Base-by-base conservation (phyloP, 2,113 vertebrate species). In the Benitochromis conjunctus region DNA sequence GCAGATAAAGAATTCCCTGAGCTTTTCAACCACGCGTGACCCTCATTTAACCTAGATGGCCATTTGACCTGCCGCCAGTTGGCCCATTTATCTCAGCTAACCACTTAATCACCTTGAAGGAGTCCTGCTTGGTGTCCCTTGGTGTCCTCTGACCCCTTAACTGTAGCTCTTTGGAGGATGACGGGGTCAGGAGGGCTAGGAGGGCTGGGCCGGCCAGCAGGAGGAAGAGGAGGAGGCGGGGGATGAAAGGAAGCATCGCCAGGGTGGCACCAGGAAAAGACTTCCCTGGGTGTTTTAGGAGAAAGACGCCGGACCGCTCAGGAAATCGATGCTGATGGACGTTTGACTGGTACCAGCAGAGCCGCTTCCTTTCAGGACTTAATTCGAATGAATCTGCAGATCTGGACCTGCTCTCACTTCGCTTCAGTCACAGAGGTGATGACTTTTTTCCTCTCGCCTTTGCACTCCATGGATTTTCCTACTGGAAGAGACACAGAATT, bases 71-170 rank as follows among this genome's bases (percentile, higher is more conserved):
- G 14, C 21, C 1, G 3, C 6, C 9, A 64, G 19, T 74, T 9
- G 3, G 26, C 38, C 24, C 24, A 56, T 77, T 54, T 36, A 46
- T 76, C 43, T 43, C 41, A 26, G 43, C 31, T 18, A 66, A 11
- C n/a, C 57, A 46, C 31, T 56, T 13, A 19, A 41, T 88, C 74
- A 94, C 93, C 92, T 93, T 94, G 62, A 96, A 81, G 16, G 94
- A 51, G 79, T 94, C 90, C 16, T 86, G 79, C 56, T 81, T 86
- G 56, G 86, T 11, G 19, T 91, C 91, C 60, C 88, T 88, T 8
- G 77, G 55, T 13, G 69, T 34, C 54, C 90, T 79, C n/a, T 92
- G 90, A 85, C 89, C 85, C 76, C 83, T 81, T 64, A 93, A 80
- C 91, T 93, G 48, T 10, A 91, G 24, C 76, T 90, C 82, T 16